A percentile compares a stretch with the other conserved stretches of the same genome.
These are phyloP conservation scores for Formica exsecta DNA, from an alignment of 1,140 invertebrate species.

Conservation along the genomic window DNA sequence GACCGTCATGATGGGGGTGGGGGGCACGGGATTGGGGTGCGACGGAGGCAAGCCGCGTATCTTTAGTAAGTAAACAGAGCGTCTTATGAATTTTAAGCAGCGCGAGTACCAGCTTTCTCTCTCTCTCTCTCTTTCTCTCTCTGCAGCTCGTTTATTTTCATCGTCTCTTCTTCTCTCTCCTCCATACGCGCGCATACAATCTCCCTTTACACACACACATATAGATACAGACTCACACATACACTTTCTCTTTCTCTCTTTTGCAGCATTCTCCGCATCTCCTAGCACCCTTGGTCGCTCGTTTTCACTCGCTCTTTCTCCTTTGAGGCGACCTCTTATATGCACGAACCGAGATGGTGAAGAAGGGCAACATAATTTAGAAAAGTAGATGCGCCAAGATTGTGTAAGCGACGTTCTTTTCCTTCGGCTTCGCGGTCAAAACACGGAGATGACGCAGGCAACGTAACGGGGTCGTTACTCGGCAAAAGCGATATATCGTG, in stretches of 20 bases:
- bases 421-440: slow-evolving; percentile 51
- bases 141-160: slow-evolving; percentile 51
- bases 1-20: slow-evolving; percentile 18
- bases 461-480: slow-evolving; percentile 61
- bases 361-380: slow-evolving; percentile 75
- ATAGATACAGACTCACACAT: too few relatives aligned
- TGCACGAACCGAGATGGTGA: slow-evolving; percentile 61
- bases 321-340: slow-evolving; percentile 74
- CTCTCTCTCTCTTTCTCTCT: slow-evolving; percentile 28
- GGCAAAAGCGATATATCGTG: background rate
- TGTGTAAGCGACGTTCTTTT: slow-evolving; percentile 61
- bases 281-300: background rate
- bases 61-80: slow-evolving; percentile 85
- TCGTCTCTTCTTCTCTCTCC: slow-evolving; percentile 40
- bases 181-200: background rate
- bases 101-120: slow-evolving; percentile 63
- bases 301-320: slow-evolving; percentile 56
- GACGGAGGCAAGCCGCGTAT: slow-evolving; percentile 78
- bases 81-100: slow-evolving; percentile 85
- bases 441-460: slow-evolving; percentile 47
- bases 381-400: slow-evolving; percentile 73
- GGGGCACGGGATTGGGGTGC: slow-evolving; percentile 60
- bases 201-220: too few relatives aligned
- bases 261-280: slow-evolving; percentile 3
- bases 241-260: slow-evolving; percentile 38